Conservation (phyloP, 2,797 vertebrate species). For the Heterohyrax brucei region DNA sequence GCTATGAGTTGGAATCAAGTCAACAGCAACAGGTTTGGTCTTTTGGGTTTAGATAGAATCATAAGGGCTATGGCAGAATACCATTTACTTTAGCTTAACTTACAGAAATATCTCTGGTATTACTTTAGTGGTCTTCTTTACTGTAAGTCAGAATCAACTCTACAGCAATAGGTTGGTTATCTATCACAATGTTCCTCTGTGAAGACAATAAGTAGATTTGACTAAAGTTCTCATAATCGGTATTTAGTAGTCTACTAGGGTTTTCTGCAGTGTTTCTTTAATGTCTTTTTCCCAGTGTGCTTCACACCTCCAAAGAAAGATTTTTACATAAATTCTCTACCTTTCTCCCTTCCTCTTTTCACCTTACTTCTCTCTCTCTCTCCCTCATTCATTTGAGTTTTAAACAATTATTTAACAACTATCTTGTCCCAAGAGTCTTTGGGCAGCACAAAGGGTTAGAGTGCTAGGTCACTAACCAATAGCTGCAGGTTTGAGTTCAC, state of each 20-base stretch:
- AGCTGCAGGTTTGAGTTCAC: background rate
- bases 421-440: background rate
- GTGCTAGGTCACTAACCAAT: background rate
- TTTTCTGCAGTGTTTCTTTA: constrained; percentile 43
- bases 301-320: constrained; percentile 17
- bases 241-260: constrained; percentile 1
- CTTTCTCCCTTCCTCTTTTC: background rate
- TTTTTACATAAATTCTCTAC: constrained; percentile 8
- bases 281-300: background rate
- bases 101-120: background rate
- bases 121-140: constrained; percentile 5
- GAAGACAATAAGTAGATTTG: constrained; percentile 67
- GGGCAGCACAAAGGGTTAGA: background rate
- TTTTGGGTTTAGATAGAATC: background rate
- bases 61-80: background rate
- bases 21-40: no score
- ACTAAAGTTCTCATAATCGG: constrained; percentile 9
- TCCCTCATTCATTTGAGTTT: background rate
- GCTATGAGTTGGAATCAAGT: no score
- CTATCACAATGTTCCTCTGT: constrained; percentile 24
- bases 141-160: no score
- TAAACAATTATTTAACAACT: background rate
- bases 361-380: background rate
- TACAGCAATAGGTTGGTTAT: background rate
- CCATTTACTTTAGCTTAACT: background rate